phyloP scores from a whole-genome alignment of 64 coral and sea anemone species.

The Pachyseris speciosa region DNA sequence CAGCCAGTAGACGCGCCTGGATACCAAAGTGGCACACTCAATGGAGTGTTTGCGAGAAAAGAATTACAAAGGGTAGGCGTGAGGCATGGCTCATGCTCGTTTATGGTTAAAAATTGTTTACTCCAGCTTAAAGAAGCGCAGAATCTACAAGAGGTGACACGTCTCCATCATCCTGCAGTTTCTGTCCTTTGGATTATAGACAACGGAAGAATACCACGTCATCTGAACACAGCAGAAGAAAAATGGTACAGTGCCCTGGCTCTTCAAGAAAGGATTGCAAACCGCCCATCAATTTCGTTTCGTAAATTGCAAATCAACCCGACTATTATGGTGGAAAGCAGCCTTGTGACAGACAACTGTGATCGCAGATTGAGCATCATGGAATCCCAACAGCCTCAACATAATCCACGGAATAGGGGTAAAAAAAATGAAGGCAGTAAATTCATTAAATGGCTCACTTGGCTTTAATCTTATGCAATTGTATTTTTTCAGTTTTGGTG shows the following conservation, averaged over 20 bases:
- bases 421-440: too few species aligned
- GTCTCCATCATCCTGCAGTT: background rate
- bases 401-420: too few species aligned
- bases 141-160: too few species aligned
- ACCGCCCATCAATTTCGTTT: background rate
- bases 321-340: background rate
- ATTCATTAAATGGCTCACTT: too few species aligned
- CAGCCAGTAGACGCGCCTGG: too few species aligned
- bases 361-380: background rate
- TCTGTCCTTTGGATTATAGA: background rate
- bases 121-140: too few species aligned
- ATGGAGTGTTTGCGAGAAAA: background rate
- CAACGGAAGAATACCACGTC: background rate
- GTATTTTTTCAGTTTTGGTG: too few species aligned
- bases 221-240: background rate
- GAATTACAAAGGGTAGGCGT: background rate
- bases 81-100: too few species aligned
- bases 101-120: too few species aligned
- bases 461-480: too few species aligned
- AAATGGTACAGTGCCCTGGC: background rate
- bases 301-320: background rate
- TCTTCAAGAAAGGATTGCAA: background rate
- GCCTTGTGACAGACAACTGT: background rate
- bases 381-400: too few species aligned
- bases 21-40: too few species aligned